phyloP scores from a whole-genome alignment of 2,113 vertebrate genomes.

The Penelope pileata region DNA sequence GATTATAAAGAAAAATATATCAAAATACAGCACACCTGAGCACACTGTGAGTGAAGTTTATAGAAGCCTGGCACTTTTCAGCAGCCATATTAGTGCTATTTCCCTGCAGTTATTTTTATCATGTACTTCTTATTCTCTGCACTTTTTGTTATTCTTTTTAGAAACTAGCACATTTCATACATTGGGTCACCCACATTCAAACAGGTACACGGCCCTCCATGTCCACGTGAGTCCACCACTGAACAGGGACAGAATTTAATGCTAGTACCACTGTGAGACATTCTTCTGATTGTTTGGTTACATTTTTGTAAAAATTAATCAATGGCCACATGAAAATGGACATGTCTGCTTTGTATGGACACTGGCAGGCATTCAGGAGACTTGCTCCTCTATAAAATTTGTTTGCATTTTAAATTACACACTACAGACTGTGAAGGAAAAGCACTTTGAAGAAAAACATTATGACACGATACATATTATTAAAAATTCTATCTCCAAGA shows the following conservation, averaged over 20 bases:
- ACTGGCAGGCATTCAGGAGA: not conserved
- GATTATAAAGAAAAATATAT: too few species aligned
- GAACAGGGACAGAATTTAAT: not conserved
- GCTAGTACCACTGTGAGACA: fast-evolving
- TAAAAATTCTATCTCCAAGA: not conserved
- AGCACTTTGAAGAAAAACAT: not conserved
- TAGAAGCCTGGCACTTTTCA: not conserved
- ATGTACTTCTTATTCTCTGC: not conserved
- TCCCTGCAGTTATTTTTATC: not conserved
- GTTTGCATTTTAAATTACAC: not conserved
- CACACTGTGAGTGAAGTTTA: not conserved
- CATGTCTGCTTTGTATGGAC: not conserved
- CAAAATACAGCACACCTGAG: not conserved
- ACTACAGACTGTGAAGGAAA: not conserved
- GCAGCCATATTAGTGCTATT: not conserved
- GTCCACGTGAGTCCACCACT: not conserved
- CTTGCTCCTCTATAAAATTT: not conserved
- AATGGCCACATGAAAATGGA: not conserved
- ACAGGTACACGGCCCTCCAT: not conserved
- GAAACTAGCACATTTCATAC: not conserved
- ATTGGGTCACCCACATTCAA: not conserved
- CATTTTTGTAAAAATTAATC: not conserved
- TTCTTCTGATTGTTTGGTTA: not conserved
- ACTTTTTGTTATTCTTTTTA: not conserved
- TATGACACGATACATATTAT: not conserved